These are phyloP conservation scores for Cataglyphis albicans DNA, from an alignment of 2,888 invertebrate species.

Conservation along the genomic window DNA sequence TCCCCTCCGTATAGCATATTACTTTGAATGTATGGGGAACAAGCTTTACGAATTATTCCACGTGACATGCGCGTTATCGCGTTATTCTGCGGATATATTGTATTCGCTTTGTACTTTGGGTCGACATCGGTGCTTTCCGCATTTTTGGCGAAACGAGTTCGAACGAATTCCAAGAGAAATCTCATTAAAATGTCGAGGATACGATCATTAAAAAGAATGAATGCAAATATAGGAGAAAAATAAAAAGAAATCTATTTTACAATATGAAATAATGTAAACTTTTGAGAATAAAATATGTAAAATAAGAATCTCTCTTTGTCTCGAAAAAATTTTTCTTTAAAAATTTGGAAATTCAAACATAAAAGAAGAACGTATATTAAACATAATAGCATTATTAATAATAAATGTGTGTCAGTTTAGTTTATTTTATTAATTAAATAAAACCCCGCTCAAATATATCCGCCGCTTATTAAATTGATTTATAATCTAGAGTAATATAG, in stretches of 20 bases:
- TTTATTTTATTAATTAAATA: not conserved
- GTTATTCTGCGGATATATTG: slow-evolving; percentile 48
- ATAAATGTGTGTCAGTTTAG: not conserved
- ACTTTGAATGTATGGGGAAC: slow-evolving; percentile 47
- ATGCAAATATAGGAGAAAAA: not conserved
- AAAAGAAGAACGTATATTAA: not conserved
- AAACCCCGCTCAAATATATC: not conserved
- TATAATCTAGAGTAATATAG: not conserved
- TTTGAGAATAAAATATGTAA: not conserved
- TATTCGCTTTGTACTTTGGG: slow-evolving; percentile 45
- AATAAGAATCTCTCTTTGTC: not conserved
- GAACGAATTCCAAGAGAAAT: slow-evolving; percentile 62
- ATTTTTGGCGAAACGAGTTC: slow-evolving; percentile 58
- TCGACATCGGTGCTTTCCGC: not conserved
- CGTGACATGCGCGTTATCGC: slow-evolving; percentile 49
- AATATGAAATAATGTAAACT: not conserved
- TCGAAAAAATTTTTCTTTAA: not conserved
- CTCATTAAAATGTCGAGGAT: slow-evolving; percentile 13
- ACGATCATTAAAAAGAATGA: not conserved
- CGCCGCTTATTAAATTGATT: not conserved
- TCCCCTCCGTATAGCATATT: slow-evolving; percentile 20
- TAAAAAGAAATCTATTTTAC: not conserved
- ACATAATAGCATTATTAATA: not conserved
- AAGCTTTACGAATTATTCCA: slow-evolving; percentile 54
- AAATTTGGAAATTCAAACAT: not conserved